These are phyloP conservation scores for Neuroscelio doddi DNA, from an alignment of 2,888 invertebrate genomes.

Conservation along the genomic window DNA sequence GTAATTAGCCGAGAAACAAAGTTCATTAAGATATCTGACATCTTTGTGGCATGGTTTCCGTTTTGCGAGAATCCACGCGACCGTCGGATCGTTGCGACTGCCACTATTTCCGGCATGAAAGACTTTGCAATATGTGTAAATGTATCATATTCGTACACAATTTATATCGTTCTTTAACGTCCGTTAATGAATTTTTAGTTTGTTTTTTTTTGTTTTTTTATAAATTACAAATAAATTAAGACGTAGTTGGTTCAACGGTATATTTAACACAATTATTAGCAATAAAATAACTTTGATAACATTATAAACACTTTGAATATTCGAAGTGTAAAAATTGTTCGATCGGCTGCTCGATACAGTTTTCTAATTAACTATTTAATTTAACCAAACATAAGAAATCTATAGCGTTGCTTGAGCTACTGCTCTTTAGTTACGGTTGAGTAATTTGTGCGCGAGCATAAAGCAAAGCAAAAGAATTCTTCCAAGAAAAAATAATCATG, in stretches of 20 bases:
- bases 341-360: too few species aligned
- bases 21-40: constrained; percentile 56
- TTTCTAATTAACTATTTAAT: background rate
- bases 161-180: too few species aligned
- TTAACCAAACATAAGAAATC: background rate
- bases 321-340: too few species aligned
- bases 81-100: constrained; percentile 27
- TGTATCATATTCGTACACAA: too few species aligned
- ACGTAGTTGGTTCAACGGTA: too few species aligned
- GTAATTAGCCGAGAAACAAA: constrained; percentile 55
- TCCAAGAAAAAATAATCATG: background rate
- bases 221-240: too few species aligned
- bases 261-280: too few species aligned
- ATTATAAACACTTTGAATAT: too few species aligned
- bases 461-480: background rate
- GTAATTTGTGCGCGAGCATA: background rate
- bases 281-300: too few species aligned
- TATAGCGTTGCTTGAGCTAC: background rate
- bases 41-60: constrained; percentile 47
- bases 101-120: constrained; percentile 36
- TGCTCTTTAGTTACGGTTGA: constrained; percentile 6
- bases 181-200: too few species aligned
- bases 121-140: too few species aligned
- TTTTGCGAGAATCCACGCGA: constrained; percentile 46
- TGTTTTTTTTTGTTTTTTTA: too few species aligned